These are phyloP conservation scores for Maccullochella peelii DNA, from an alignment of 2,113 vertebrate genomes.

Conservation along the genomic window DNA sequence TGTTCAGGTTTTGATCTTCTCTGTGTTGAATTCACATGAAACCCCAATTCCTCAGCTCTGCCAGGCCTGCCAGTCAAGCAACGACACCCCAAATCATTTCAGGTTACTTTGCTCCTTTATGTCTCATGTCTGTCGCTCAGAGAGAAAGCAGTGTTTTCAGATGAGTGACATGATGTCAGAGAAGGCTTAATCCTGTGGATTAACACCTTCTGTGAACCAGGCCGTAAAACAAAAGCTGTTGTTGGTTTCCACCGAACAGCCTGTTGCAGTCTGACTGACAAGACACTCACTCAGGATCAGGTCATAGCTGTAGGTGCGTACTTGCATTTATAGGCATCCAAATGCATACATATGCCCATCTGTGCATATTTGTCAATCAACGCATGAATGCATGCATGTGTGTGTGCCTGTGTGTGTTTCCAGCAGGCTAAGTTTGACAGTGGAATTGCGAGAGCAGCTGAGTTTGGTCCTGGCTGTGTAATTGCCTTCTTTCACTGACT, in stretches of 20 bases:
- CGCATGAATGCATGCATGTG: not conserved
- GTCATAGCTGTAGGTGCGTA: not conserved
- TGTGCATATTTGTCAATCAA: constrained; percentile 11
- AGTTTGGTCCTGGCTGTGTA: constrained; percentile 42
- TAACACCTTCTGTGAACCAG: constrained; percentile 19
- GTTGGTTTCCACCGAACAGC: constrained; percentile 3
- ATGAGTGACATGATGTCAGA: constrained; percentile 38
- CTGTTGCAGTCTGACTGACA: constrained; percentile 33
- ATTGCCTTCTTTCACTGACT: constrained; percentile 39
- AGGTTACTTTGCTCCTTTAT: constrained; percentile 30
- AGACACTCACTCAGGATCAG: constrained; percentile 5
- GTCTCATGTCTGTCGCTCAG: constrained; percentile 41
- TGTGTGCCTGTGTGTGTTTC: not conserved
- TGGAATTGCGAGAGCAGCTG: constrained; percentile 46
- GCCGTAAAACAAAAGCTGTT: constrained; percentile 21
- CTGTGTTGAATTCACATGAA: constrained; percentile 7
- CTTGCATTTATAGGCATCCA: not conserved
- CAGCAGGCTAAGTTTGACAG: constrained; percentile 37
- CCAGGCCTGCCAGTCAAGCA: constrained; percentile 18
- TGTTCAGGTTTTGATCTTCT: constrained; percentile 18
- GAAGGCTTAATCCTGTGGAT: constrained; percentile 22
- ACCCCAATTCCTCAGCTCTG: not conserved
- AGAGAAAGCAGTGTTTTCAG: constrained; percentile 19
- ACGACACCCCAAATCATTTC: constrained; percentile 28
- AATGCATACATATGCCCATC: not conserved